Evolutionary conservation across 2,888 invertebrate genomes (phyloP), one percentile per base, ranked within the genome.

Genomic region (Malachius bipustulatus): DNA sequence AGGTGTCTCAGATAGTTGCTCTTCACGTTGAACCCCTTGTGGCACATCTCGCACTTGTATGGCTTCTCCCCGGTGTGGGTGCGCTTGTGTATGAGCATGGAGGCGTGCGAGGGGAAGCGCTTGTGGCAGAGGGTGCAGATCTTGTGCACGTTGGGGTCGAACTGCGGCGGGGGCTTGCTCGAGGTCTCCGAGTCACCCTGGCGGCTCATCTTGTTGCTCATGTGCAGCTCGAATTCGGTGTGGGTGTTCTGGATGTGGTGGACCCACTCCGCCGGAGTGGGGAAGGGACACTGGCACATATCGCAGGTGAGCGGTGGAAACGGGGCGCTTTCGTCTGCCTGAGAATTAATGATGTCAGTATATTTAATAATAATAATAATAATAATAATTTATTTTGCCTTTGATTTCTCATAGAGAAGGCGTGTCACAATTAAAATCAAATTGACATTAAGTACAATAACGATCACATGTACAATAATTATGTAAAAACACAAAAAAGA

Each of bases 211-310:
- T 30, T 11, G 64, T 80, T 81, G 65, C 77, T 79, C 59, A 81
- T 65, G 57, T 82, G 82, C 62, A 84, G 64, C 67, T 84, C 83
- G 41, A 69, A 57, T 56, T 85, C 85, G 0, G 85, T 85, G 60
- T 87, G 87, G 16, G 81, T 77, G 55, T 74, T 80, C 57, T 85
- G 84, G 55, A 87, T 80, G 55, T 87, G 87, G 3, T 83, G 76
- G 30, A 87, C 87, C 87, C 87, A 87, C 61, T 84, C 84, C 12
- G 76, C 84, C 1, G 87, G 85, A 40, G 82, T 83, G 29, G 78
- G 72, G 65, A 78, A 80, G 60, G 67, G 69, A 68, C 69, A 79
- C 69, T 70, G 79, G 50, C 84, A 84, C 11, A 84, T 64, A 52
- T 84, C 83, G 59, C 84, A 84, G 36, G 78, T 75, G 4, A 84